These are phyloP conservation scores for Meteorus cinctellus DNA, from an alignment of 2,888 invertebrate species.

Conservation along the genomic window DNA sequence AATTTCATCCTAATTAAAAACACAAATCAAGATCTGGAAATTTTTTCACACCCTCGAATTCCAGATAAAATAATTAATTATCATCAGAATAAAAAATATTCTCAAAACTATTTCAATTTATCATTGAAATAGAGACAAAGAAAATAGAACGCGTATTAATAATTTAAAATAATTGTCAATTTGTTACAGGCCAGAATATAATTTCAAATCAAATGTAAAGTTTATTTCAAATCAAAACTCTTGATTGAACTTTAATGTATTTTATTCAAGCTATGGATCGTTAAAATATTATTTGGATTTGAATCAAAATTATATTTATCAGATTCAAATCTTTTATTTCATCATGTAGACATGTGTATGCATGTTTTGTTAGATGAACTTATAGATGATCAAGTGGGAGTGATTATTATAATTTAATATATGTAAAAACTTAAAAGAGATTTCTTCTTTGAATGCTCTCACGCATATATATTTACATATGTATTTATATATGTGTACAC, in stretches of 20 bases:
- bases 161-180: too few species aligned
- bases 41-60: too few species aligned
- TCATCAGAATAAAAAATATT: too few species aligned
- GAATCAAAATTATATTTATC: background rate
- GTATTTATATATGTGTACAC: slow-evolving; percentile 3
- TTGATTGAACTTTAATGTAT: too few species aligned
- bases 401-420: slow-evolving; percentile 14
- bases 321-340: background rate
- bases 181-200: too few species aligned
- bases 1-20: too few species aligned
- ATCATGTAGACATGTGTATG: background rate
- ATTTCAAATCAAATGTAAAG: background rate
- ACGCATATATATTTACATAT: slow-evolving; percentile 9
- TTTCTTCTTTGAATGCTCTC: slow-evolving; percentile 29
- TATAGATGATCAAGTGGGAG: slow-evolving; percentile 8
- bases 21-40: too few species aligned
- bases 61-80: too few species aligned
- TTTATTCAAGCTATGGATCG: too few species aligned
- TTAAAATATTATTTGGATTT: background rate
- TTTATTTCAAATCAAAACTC: slow-evolving; percentile 4
- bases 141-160: too few species aligned
- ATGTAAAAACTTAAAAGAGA: slow-evolving; percentile 23
- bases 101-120: too few species aligned
- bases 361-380: background rate
- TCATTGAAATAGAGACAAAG: too few species aligned